phyloP scores from a whole-genome alignment of 92 coral and sea anemone species.

The Bergia puertoricense region DNA sequence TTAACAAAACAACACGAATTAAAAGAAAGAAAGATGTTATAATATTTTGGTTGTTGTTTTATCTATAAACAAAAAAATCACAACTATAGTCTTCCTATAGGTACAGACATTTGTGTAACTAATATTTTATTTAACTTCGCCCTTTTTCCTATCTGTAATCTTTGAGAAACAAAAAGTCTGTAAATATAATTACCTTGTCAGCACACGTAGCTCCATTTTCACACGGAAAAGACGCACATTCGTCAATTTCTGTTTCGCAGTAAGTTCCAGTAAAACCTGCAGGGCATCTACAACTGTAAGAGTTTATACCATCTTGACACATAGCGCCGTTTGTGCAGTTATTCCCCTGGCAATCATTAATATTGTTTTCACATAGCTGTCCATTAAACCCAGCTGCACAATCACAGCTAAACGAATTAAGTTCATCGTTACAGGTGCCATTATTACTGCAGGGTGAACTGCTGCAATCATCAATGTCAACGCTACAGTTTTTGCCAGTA shows the following conservation, averaged over 20 bases:
- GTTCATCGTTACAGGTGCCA: slow-evolving; percentile 27
- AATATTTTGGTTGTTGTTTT: no score
- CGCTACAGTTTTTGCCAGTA: slow-evolving; percentile 23
- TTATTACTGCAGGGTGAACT: slow-evolving; percentile 24
- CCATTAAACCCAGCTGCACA: slow-evolving; percentile 17
- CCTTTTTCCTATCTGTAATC: not conserved
- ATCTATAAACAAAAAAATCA: no score
- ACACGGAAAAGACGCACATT: slow-evolving; percentile 8
- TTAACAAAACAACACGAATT: no score
- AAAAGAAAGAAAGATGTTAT: no score
- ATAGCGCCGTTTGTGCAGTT: slow-evolving; percentile 11
- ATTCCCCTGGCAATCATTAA: slow-evolving; percentile 13
- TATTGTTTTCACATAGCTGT: not conserved
- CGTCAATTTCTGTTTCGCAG: slow-evolving; percentile 10
- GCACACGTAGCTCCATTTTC: slow-evolving; percentile 18
- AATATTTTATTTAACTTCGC: no score
- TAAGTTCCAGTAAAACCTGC: slow-evolving; percentile 7
- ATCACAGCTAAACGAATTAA: slow-evolving; percentile 12
- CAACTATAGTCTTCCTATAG: no score
- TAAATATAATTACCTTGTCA: slow-evolving; percentile 35
- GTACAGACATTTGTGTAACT: no score
- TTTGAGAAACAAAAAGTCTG: not conserved
- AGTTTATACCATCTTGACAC: not conserved
- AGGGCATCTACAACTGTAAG: not conserved
- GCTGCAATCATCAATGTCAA: slow-evolving; percentile 33